phyloP scores from a whole-genome alignment of 2,888 invertebrate species.

The Cybosia mesomella region DNA sequence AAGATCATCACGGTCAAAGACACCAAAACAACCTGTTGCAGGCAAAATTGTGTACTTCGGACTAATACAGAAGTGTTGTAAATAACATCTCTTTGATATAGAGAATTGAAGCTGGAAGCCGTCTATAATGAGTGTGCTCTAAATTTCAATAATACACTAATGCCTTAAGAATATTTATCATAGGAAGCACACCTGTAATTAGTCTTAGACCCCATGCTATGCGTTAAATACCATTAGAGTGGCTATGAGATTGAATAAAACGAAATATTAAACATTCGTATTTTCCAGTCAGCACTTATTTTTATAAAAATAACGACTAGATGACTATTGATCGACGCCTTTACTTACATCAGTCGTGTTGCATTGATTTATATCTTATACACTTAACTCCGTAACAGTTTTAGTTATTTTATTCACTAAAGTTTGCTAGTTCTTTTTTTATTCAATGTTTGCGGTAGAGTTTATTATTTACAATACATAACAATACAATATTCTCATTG shows the following conservation, averaged over 20 bases:
- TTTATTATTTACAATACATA: too few relatives aligned
- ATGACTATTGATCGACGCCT: conserved; percentile 75
- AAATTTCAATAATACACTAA: conserved; percentile 55
- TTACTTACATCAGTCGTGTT: conserved; percentile 73
- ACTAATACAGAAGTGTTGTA: conserved; percentile 56
- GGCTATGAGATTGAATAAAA: conserved; percentile 63
- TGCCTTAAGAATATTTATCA: conserved; percentile 68
- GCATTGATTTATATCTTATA: conserved; percentile 73
- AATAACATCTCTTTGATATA: conserved; percentile 61
- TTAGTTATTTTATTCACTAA: conserved; percentile 39
- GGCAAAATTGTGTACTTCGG: conserved; percentile 41
- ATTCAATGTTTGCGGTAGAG: background rate
- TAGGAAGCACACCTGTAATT: conserved; percentile 64
- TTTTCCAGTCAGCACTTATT: conserved; percentile 71
- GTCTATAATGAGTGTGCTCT: conserved; percentile 58
- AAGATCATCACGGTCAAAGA: conserved; percentile 75
- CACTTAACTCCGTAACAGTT: conserved; percentile 59
- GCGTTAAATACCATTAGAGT: conserved; percentile 75
- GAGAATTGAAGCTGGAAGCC: conserved; percentile 61
- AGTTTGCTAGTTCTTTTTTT: conserved; percentile 2
- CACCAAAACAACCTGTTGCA: conserved; percentile 64
- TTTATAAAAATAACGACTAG: conserved; percentile 71
- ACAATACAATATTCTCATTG: too few relatives aligned
- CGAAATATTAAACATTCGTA: conserved; percentile 47
- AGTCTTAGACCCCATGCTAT: conserved; percentile 70